A percentile compares a stretch with the other conserved stretches of the same genome.
phyloP scores from a whole-genome alignment of 2,888 invertebrate genomes.

The Artemia sinica region DNA sequence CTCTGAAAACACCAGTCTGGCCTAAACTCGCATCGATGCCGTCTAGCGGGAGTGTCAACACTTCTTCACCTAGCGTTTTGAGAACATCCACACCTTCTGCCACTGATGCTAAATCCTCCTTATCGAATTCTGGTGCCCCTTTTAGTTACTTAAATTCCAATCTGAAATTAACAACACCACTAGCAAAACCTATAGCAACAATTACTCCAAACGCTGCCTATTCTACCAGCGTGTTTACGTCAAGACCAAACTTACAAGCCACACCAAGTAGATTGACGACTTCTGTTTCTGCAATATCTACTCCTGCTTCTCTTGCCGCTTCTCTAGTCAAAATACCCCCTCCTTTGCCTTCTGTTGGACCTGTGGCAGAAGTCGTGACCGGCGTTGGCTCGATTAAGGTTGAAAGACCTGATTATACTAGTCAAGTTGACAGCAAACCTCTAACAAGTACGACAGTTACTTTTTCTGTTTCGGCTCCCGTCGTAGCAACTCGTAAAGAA shows the following conservation, averaged over 20 bases:
- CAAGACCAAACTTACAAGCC: not conserved
- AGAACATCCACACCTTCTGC: no score
- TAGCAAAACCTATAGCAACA: not conserved
- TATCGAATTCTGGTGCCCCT: no score
- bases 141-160: no score
- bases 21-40: no score
- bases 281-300: not conserved
- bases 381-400: conserved; percentile 12
- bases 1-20: no score
- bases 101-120: no score
- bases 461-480: not conserved
- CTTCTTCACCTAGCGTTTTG: no score
- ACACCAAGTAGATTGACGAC: not conserved
- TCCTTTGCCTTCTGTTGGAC: conserved; percentile 11
- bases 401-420: conserved; percentile 11
- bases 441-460: not conserved
- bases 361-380: conserved; percentile 8
- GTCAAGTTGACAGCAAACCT: not conserved
- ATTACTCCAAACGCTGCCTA: not conserved
- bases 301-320: conserved; percentile 1
- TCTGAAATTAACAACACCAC: no score
- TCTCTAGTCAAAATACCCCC: conserved; percentile 11
- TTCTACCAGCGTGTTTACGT: not conserved
- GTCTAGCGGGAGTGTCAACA: no score
- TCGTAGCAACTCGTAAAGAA: not conserved